Evolutionary conservation across 2,888 invertebrate species (phyloP).

Genomic region (Anagyrus pseudococci): DNA sequence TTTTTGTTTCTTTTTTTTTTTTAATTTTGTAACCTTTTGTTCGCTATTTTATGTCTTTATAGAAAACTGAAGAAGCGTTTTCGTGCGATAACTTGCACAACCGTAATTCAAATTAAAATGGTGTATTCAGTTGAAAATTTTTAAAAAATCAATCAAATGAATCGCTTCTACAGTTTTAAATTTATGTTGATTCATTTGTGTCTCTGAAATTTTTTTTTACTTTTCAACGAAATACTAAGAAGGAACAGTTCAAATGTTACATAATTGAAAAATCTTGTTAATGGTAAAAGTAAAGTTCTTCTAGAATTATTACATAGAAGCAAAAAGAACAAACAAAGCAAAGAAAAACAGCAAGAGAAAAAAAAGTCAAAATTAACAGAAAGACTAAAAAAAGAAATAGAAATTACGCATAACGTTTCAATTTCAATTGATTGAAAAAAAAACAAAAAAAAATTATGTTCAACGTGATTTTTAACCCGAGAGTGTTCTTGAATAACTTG

Average conservation of each 20-base stretch:
- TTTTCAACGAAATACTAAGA: slow-evolving; percentile 19
- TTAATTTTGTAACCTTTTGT: neutral
- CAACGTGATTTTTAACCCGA: slow-evolving; percentile 46
- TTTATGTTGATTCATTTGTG: slow-evolving; percentile 19
- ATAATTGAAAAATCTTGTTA: slow-evolving; percentile 2
- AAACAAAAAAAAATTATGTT: slow-evolving; percentile 44
- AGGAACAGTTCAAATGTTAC: neutral
- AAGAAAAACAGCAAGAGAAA: slow-evolving; percentile 30
- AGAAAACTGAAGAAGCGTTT: too few relatives aligned
- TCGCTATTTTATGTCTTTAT: too few relatives aligned
- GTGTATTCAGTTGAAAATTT: neutral
- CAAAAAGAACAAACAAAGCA: slow-evolving; percentile 18
- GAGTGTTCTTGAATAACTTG: slow-evolving; percentile 66
- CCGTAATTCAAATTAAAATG: neutral
- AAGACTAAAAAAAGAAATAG: slow-evolving; percentile 41
- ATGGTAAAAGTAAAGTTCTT: neutral
- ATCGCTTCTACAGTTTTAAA: neutral
- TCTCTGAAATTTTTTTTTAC: slow-evolving; percentile 36
- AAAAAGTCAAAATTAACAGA: slow-evolving; percentile 39
- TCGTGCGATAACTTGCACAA: too few relatives aligned
- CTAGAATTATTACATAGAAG: slow-evolving; percentile 8
- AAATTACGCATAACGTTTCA: slow-evolving; percentile 43
- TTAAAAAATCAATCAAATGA: neutral
- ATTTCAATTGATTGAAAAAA: slow-evolving; percentile 26
- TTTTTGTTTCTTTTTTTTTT: slow-evolving; percentile 36